Evolutionary conservation across 2,888 invertebrate genomes (phyloP).

Genomic region (Sinopyrophorus schimmeli): DNA sequence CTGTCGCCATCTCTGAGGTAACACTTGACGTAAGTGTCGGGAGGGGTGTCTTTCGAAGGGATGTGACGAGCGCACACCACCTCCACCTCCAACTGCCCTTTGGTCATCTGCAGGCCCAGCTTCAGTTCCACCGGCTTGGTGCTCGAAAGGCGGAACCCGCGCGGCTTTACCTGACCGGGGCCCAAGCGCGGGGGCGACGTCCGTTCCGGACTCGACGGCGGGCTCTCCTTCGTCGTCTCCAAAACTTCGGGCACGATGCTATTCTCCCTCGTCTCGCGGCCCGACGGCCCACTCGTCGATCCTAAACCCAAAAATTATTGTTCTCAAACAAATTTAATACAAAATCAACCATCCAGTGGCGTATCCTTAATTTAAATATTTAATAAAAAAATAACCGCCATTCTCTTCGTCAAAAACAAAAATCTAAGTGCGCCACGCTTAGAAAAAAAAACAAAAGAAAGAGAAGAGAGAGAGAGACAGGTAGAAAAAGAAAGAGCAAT

Average conservation of each 20-base stretch:
- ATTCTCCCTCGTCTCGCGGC: constrained; percentile 58
- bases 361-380: too few relatives aligned
- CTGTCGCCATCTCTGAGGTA: constrained; percentile 87
- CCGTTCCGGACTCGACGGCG: constrained; percentile 61
- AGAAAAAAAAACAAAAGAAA: too few relatives aligned
- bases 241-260: constrained; percentile 63
- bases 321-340: too few relatives aligned
- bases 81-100: constrained; percentile 90
- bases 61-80: constrained; percentile 73
- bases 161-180: constrained; percentile 80
- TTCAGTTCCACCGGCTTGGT: constrained; percentile 81
- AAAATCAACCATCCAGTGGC: too few relatives aligned
- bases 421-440: too few relatives aligned
- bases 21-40: constrained; percentile 93
- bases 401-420: too few relatives aligned
- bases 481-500: too few relatives aligned
- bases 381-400: too few relatives aligned
- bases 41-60: constrained; percentile 69
- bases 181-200: constrained; percentile 65
- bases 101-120: constrained; percentile 85
- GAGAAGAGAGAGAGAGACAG: too few relatives aligned
- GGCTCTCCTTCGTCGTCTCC: constrained; percentile 58
- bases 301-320: constrained; percentile 32
- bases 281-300: constrained; percentile 48
- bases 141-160: constrained; percentile 69